Evolutionary conservation across 2,113 vertebrate species (phyloP).

Genomic region (Guaruba guarouba): DNA sequence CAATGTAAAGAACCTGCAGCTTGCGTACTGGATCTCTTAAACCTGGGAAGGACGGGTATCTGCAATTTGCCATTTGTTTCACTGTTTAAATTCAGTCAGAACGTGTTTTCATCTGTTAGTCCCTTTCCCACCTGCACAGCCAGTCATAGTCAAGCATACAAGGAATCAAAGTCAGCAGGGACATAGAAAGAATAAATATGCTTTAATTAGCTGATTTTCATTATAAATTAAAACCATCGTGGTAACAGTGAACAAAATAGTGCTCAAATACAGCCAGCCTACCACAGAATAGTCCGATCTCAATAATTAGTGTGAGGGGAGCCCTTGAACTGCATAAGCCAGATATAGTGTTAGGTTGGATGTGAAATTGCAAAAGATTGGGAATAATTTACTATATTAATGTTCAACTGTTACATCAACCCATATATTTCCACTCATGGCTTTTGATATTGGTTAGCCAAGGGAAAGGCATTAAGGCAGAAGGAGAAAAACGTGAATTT

Average conservation of each 20-base stretch:
- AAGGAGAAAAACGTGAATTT: background rate
- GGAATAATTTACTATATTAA: background rate
- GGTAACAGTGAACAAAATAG: background rate
- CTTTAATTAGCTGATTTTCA: background rate
- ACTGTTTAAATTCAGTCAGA: background rate
- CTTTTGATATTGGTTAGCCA: background rate
- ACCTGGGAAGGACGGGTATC: background rate
- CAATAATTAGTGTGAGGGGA: accelerated
- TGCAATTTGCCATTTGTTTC: background rate
- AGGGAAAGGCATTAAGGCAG: background rate
- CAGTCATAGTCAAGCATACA: background rate
- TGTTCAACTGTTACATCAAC: accelerated
- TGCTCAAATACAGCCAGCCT: background rate
- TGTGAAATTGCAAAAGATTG: accelerated
- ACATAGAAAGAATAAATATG: background rate
- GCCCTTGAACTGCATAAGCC: background rate
- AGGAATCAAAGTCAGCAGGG: background rate
- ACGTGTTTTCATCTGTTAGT: background rate
- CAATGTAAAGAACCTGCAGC: background rate
- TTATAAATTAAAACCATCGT: background rate
- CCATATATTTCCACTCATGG: background rate
- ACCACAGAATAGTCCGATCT: background rate
- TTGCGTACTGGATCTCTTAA: background rate
- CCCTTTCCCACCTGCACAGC: background rate
- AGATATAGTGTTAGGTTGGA: background rate